Percentiles rank a stretch among this genome's conserved stretches.
Evolutionary conservation across 2,113 vertebrate genomes (phyloP).

Genomic region (Agelaius phoeniceus): DNA sequence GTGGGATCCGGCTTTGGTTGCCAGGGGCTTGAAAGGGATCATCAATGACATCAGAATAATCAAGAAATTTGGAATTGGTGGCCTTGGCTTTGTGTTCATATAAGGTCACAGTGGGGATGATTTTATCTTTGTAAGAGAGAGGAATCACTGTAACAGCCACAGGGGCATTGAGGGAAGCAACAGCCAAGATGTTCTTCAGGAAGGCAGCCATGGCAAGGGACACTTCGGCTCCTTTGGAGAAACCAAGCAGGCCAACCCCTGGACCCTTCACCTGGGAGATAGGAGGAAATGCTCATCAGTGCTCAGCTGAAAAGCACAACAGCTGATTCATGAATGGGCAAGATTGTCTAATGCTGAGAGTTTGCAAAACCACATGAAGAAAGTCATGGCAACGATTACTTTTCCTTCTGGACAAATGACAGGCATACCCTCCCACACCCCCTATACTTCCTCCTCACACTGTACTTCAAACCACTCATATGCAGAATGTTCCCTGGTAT

Average conservation of each 20-base stretch:
- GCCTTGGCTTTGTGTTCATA: not conserved
- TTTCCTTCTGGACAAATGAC: not conserved
- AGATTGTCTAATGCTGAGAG: not conserved
- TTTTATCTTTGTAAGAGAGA: too few species aligned
- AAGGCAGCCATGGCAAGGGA: slow-evolving; percentile 80
- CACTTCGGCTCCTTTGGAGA: slow-evolving; percentile 80
- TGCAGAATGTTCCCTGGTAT: not conserved
- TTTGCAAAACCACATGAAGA: not conserved
- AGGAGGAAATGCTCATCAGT: slow-evolving; percentile 2
- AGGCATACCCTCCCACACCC: not conserved
- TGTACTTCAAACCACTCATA: not conserved
- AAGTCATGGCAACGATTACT: not conserved
- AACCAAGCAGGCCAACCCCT: slow-evolving; percentile 76
- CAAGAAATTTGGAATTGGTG: slow-evolving; percentile 54
- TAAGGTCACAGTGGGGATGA: too few species aligned
- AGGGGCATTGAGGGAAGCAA: slow-evolving; percentile 50
- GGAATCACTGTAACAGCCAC: slow-evolving; percentile 47
- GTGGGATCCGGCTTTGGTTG: slow-evolving; percentile 71
- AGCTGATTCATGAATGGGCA: not conserved
- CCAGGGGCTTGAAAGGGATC: slow-evolving; percentile 66
- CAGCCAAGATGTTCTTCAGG: slow-evolving; percentile 76
- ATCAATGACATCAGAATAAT: not conserved
- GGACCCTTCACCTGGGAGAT: slow-evolving; percentile 52
- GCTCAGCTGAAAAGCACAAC: not conserved
- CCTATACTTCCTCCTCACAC: too few species aligned